phyloP scores from a whole-genome alignment of 2,113 vertebrate species.

The Grus americana region DNA sequence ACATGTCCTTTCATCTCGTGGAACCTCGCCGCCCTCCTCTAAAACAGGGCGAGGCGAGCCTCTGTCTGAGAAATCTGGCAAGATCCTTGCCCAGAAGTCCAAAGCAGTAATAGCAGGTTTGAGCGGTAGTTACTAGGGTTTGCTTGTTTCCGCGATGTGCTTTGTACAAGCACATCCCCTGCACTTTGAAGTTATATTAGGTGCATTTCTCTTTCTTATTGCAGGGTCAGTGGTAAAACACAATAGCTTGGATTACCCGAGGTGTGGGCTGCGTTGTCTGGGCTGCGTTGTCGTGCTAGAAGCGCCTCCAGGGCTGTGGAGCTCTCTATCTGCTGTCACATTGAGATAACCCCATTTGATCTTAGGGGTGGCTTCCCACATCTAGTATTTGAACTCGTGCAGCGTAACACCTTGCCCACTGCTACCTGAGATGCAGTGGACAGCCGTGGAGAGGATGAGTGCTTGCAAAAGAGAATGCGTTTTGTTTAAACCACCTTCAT shows the following conservation, averaged over 20 bases:
- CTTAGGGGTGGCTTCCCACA: not conserved
- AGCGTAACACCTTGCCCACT: not conserved
- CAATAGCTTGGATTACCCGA: not conserved
- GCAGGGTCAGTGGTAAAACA: not conserved
- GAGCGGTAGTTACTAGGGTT: too few species aligned
- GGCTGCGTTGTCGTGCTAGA: rapidly evolving
- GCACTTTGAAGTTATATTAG: not conserved
- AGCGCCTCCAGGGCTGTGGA: not conserved
- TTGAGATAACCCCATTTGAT: not conserved
- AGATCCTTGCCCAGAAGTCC: not conserved
- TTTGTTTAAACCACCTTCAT: not conserved
- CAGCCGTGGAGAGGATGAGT: not conserved
- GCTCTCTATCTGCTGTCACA: not conserved
- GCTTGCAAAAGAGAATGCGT: not conserved
- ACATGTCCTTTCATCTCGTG: rapidly evolving
- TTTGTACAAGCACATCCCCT: rapidly evolving
- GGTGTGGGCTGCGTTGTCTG: not conserved
- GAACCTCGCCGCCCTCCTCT: not conserved
- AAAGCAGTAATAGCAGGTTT: not conserved
- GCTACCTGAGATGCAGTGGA: not conserved
- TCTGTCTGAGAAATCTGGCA: not conserved
- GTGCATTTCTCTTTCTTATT: not conserved
- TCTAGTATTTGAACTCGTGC: not conserved
- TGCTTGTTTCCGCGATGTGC: not conserved
- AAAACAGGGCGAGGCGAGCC: not conserved